Base-by-base conservation (phyloP, 2,113 vertebrate species). In the Malurus cyaneus region DNA sequence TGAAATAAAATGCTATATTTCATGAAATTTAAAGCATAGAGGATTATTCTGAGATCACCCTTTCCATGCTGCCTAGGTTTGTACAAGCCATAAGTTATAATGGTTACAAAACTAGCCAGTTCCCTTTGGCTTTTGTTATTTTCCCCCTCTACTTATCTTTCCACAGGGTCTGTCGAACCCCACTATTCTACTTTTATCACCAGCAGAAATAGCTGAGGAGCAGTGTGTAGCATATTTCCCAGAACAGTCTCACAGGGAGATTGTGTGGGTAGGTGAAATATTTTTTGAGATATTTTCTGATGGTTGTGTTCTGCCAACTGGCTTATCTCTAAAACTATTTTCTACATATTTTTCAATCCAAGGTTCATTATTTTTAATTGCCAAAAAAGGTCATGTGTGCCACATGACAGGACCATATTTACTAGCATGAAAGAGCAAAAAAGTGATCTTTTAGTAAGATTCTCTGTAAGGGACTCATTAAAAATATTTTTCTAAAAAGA, bases 251-350 rank as follows among this genome's bases (percentile, higher is more conserved):
- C 57, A 47, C 47, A 80, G 84, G 87, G 47, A 89, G 24, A 15
- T 21, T 91, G 47, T 93, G 74, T 81, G 56, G 50, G 79, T 46
- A 89, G 44, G 29, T 93, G 52, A 89, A 92, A 79, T 81, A 93
- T 67, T 86, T 91, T 81, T 62, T 54, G 16, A 83, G 50, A 34
- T 79, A 69, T 76, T 93, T 93, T 88, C 78, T 90, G 42, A 19
- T 86, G 28, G 50, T 53, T 94, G 20, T 52, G 39, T 91, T 74
- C 52, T 90, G 66, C 25, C 83, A 94, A 29, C 50, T 94, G 59
- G 20, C 60, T 96, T 1, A 1, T 49, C 41, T 79, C 42, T 83
- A 91, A 81, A 93, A 92, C 26, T 69, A 56, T 64, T 91, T 91
- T 86, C 47, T 62, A 36, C 11, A 11, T 62, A 66, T 59, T 91